These are phyloP conservation scores for Pelecanoides urinatrix DNA, from an alignment of 2,113 vertebrate genomes.

Conservation along the genomic window DNA sequence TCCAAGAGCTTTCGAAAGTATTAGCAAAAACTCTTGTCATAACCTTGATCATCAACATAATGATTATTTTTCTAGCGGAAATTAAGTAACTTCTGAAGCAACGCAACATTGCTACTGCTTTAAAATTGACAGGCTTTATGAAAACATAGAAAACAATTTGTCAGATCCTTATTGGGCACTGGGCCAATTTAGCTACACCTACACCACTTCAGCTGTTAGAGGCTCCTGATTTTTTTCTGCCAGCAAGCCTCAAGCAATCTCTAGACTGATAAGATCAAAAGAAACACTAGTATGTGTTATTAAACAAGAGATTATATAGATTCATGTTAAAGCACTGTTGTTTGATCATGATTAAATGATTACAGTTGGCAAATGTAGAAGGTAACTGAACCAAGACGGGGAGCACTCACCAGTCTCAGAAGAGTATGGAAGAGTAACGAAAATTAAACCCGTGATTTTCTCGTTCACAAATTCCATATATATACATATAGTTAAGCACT, in stretches of 20 bases:
- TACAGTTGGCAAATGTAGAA: constrained; percentile 39
- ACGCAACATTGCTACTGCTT: not conserved
- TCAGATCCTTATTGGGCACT: constrained; percentile 19
- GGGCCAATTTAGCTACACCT: constrained; percentile 46
- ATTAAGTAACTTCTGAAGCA: not conserved
- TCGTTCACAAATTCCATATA: not conserved
- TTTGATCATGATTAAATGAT: constrained; percentile 37
- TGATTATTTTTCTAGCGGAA: not conserved
- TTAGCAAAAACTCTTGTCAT: fast-evolving
- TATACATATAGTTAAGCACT: not conserved
- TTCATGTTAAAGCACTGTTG: constrained; percentile 35
- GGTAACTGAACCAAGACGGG: not conserved
- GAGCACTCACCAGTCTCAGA: constrained; percentile 14
- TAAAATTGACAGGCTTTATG: not conserved
- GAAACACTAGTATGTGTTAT: constrained; percentile 51
- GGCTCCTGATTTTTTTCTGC: not conserved
- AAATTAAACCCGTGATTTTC: not conserved
- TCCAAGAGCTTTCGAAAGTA: not conserved
- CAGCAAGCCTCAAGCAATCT: constrained; percentile 47
- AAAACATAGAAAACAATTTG: not conserved
- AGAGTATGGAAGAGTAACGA: not conserved
- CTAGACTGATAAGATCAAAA: constrained; percentile 66
- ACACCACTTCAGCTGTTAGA: constrained; percentile 33
- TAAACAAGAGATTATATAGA: constrained; percentile 61
- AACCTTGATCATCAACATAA: not conserved